Conservation (phyloP, 2,888 invertebrate genomes). For the Torymus aiolomorphi region DNA sequence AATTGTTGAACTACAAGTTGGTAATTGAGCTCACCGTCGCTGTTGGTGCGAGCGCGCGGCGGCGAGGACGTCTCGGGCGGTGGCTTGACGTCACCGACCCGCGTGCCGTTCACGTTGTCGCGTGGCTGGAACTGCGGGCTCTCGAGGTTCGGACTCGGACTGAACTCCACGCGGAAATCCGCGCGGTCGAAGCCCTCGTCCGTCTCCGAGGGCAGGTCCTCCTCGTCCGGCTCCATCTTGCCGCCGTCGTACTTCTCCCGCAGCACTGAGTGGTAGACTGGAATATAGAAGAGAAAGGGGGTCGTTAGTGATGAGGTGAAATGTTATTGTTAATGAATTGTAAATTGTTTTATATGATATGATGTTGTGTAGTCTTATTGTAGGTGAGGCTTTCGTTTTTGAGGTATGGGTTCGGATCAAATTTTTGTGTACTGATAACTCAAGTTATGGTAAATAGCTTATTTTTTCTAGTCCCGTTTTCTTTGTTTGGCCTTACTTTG, state of each 20-base stretch:
- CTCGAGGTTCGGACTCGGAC: slow-evolving; percentile 75
- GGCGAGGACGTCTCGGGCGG: slow-evolving; percentile 72
- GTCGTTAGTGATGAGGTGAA: too few species aligned
- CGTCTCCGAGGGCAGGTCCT: slow-evolving; percentile 73
- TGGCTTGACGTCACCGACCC: slow-evolving; percentile 58
- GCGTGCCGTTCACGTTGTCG: slow-evolving; percentile 60
- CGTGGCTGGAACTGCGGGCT: slow-evolving; percentile 72
- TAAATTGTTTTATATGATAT: too few species aligned
- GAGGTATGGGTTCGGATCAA: too few species aligned
- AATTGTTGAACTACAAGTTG: background rate
- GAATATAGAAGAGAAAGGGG: slow-evolving; percentile 29
- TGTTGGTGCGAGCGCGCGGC: slow-evolving; percentile 72
- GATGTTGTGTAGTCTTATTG: too few species aligned
- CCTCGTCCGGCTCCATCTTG: slow-evolving; percentile 86
- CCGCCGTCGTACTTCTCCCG: slow-evolving; percentile 87
- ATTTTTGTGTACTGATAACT: too few species aligned
- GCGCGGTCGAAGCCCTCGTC: slow-evolving; percentile 76
- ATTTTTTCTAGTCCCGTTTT: too few species aligned
- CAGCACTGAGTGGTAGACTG: slow-evolving; percentile 89
- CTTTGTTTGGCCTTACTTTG: too few species aligned
- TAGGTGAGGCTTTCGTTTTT: too few species aligned
- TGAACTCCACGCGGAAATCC: slow-evolving; percentile 76
- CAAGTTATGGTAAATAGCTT: too few species aligned
- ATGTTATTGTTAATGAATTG: too few species aligned
- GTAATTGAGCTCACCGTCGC: slow-evolving; percentile 69